phyloP scores from a whole-genome alignment of 1,140 invertebrate genomes.

The Leucophenga varia region DNA sequence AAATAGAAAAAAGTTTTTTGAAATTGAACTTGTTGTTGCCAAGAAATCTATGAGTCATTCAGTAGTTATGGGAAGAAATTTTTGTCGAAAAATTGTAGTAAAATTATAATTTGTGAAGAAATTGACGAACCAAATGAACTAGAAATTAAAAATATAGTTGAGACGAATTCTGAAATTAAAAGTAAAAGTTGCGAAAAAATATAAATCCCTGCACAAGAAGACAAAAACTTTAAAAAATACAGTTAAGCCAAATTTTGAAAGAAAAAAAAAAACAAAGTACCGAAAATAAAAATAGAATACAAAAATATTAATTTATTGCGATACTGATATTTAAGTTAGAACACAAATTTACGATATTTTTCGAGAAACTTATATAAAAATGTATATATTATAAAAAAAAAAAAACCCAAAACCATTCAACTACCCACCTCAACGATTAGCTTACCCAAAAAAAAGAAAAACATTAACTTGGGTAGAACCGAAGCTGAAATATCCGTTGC shows the following conservation, averaged over 20 bases:
- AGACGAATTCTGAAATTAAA: too few relatives aligned
- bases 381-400: too few relatives aligned
- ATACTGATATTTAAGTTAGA: background rate
- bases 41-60: background rate
- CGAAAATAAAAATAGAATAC: background rate
- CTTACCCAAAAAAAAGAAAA: too few relatives aligned
- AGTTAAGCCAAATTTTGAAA: too few relatives aligned
- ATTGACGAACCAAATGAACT: too few relatives aligned
- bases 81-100: background rate
- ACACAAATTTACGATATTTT: background rate
- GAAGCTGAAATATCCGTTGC: too few relatives aligned
- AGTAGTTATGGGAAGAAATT: background rate
- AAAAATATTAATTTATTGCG: background rate
- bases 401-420: too few relatives aligned
- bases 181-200: too few relatives aligned
- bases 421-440: too few relatives aligned
- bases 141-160: too few relatives aligned
- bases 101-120: background rate
- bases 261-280: background rate
- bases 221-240: background rate
- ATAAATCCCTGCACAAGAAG: background rate
- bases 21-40: constrained; percentile 1
- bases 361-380: background rate
- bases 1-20: background rate
- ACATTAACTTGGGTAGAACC: too few relatives aligned